Conservation (phyloP, 2,113 vertebrate genomes). For the Cacatua alba region DNA sequence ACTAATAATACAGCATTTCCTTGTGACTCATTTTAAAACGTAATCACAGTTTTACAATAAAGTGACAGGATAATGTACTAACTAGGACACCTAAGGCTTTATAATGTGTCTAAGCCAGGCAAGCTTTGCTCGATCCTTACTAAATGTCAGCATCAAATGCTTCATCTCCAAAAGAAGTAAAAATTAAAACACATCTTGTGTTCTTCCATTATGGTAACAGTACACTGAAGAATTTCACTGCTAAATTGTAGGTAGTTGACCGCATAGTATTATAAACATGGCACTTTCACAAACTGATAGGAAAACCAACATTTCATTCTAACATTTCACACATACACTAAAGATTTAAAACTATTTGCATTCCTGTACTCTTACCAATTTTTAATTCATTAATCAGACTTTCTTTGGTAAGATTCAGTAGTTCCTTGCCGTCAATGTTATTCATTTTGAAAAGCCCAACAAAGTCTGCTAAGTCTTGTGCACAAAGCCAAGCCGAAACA, state of each 20-base stretch:
- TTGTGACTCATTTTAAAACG: background rate
- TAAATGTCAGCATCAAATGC: background rate
- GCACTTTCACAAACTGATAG: background rate
- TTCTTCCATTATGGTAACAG: background rate
- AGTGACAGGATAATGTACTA: background rate
- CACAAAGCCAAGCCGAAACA: conserved; percentile 81
- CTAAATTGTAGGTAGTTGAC: background rate
- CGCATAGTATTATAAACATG: background rate
- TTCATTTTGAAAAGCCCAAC: conserved; percentile 80
- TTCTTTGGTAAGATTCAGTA: conserved; percentile 84
- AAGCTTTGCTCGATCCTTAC: background rate
- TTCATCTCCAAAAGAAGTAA: background rate
- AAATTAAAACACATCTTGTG: background rate
- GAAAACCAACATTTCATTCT: background rate
- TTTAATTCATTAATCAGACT: conserved; percentile 82
- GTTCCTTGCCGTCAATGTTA: conserved; percentile 86
- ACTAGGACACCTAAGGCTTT: background rate
- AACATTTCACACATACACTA: background rate
- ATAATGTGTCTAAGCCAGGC: background rate
- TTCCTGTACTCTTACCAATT: conserved; percentile 80
- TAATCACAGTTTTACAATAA: background rate
- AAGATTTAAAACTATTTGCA: background rate
- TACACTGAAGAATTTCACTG: background rate
- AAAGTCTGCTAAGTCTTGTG: conserved; percentile 79
- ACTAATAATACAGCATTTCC: background rate